These are phyloP conservation scores for Lamellibrachia columna DNA, from an alignment of 2,888 invertebrate species.

Conservation along the genomic window DNA sequence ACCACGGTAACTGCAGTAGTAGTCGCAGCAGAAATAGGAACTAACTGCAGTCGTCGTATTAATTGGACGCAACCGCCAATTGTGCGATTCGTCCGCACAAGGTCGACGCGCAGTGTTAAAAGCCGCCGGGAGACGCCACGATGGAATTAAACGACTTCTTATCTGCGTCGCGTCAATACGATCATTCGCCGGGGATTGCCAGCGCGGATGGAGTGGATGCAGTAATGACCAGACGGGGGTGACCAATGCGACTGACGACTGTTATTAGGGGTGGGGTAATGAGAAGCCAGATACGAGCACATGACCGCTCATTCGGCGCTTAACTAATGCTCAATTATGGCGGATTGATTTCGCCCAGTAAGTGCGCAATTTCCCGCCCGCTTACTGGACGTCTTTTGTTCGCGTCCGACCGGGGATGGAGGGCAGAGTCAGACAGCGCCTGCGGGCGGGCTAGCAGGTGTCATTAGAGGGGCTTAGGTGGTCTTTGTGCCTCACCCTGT, in stretches of 20 bases:
- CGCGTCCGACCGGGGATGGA: background rate
- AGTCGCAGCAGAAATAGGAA: background rate
- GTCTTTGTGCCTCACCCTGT: background rate
- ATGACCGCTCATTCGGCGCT: background rate
- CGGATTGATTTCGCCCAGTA: background rate
- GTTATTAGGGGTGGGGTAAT: background rate
- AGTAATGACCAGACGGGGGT: background rate
- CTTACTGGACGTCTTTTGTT: background rate
- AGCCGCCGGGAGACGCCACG: background rate
- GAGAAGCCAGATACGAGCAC: conserved; percentile 16
- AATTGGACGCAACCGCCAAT: background rate
- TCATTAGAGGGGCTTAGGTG: conserved; percentile 16
- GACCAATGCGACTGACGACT: background rate
- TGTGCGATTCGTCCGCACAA: background rate
- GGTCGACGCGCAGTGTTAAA: background rate
- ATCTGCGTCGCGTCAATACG: background rate
- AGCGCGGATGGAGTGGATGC: background rate
- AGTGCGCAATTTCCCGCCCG: background rate
- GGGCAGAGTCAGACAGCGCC: background rate
- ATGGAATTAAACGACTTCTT: background rate
- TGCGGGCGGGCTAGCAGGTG: background rate
- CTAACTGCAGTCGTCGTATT: background rate
- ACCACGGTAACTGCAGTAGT: background rate
- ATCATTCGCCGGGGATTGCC: conserved; percentile 1
- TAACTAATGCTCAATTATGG: conserved; percentile 16